These are phyloP conservation scores for Riparia riparia DNA, from an alignment of 2,113 vertebrate genomes.

Conservation along the genomic window DNA sequence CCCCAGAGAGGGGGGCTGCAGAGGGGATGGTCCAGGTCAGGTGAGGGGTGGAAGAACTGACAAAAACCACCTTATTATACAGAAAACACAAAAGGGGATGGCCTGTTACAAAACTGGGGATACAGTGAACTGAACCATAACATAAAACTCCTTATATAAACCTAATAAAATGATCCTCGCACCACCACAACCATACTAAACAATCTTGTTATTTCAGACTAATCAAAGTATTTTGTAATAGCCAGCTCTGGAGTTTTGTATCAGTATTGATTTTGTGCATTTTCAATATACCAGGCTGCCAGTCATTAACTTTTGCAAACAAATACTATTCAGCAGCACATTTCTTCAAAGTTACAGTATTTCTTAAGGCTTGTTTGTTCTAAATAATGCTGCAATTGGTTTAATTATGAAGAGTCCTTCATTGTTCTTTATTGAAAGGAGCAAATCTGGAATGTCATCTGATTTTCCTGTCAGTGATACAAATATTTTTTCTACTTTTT, in stretches of 20 bases:
- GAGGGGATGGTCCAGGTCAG: too few relatives aligned
- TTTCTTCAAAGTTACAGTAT: background rate
- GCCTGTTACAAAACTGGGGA: too few relatives aligned
- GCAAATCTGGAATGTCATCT: background rate
- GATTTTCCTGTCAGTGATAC: background rate
- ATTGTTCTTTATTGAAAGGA: background rate
- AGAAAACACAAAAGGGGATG: too few relatives aligned
- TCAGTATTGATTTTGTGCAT: background rate
- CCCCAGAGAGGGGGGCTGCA: too few relatives aligned
- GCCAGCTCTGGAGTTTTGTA: background rate
- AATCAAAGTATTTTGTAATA: background rate
- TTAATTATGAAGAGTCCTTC: background rate
- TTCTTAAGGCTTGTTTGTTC: background rate
- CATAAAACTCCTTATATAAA: too few relatives aligned
- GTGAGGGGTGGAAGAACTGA: too few relatives aligned
- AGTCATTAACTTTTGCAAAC: background rate
- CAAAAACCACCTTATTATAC: too few relatives aligned
- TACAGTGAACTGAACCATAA: too few relatives aligned
- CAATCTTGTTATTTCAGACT: background rate
- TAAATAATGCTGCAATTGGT: background rate
- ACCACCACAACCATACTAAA: background rate
- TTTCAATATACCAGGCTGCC: background rate
- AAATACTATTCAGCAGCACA: background rate
- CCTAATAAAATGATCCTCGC: too few relatives aligned
- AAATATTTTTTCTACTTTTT: background rate